A percentile compares a stretch with the other conserved stretches of the same genome.
Conservation (phyloP, 2,113 vertebrate species). For the Cranoglanis bouderius region DNA sequence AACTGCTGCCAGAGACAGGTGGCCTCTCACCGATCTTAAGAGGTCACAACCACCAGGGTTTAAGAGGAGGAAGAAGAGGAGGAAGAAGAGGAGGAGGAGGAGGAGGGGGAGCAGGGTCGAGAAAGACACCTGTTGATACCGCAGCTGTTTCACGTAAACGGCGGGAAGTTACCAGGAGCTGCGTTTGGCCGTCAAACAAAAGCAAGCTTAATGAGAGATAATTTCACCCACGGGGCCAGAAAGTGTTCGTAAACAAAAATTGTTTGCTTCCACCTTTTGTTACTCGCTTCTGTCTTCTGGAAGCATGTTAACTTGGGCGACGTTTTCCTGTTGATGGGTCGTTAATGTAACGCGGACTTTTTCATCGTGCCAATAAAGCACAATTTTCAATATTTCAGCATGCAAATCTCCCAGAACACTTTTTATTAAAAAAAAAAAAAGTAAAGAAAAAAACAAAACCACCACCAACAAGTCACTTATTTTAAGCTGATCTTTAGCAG, state of each 20-base stretch:
- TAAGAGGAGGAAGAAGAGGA: background rate
- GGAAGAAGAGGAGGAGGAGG: too few relatives aligned
- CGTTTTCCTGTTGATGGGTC: background rate
- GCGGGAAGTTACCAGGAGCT: constrained; percentile 42
- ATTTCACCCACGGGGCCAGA: constrained; percentile 1
- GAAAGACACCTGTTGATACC: constrained; percentile 71
- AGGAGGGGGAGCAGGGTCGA: constrained; percentile 21
- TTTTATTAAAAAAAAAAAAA: background rate
- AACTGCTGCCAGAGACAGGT: constrained; percentile 54
- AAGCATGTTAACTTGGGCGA: background rate
- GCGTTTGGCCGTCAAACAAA: constrained; percentile 5
- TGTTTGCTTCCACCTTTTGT: background rate
- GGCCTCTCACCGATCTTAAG: constrained; percentile 58
- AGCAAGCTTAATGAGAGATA: constrained; percentile 16
- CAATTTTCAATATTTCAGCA: background rate
- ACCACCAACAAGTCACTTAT: background rate
- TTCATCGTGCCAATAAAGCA: background rate
- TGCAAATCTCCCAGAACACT: background rate
- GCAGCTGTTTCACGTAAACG: constrained; percentile 40
- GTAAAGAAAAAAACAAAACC: too few relatives aligned
- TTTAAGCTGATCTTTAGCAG: background rate
- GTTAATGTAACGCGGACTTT: background rate
- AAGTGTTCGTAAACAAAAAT: constrained; percentile 30
- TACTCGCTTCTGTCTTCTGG: background rate
- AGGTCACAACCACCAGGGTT: constrained; percentile 59